Base-by-base conservation (phyloP, 2,113 vertebrate species). In the Circaetus cinerascens region DNA sequence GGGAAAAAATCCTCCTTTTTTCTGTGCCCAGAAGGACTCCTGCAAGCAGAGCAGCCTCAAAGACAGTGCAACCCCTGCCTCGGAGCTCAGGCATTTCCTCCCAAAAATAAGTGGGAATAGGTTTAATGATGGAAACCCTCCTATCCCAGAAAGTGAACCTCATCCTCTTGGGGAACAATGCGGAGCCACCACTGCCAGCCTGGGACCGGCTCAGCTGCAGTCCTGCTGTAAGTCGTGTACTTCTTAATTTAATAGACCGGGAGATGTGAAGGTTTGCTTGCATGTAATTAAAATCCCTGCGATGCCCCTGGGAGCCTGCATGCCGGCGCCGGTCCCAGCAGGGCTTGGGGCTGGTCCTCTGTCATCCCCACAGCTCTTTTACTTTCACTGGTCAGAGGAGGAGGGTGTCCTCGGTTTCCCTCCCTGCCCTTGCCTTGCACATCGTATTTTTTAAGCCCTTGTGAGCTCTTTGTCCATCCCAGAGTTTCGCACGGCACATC, bases 151-250 rank as follows among this genome's bases (percentile, higher is more conserved):
- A 51, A 23, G 30, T 7, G 55, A 88, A 74, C 62, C 36, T 64
- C 20, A 3, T 89, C 72, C 36, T 87, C 50, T 11, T 25, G 3
- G 45, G 30, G 34, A 77, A 69, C 21, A 69, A 18, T 22, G 5
- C 30, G 32, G 68, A 89, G 76, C 34, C 57, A n/a, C 25, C 3
- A 2, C 29, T 34, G 4, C 75, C 71, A 72, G 41, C 38, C 43
- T 16, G 32, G 38, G 23, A 55, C 57, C 60, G 3, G 34, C 57
- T 60, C 22, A 36, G 57, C 56, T 62, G 68, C 8, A 9, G 59
- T n/a, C 59, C 26, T 40, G 15, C 46, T 53, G 26, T 45, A 60
- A 4, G 2, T 15, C 0, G 0, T 1, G 1, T 43, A 14, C 59
- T 62, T 32, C 68, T 85, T 62, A 53, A 95, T 78, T 87, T 66